Evolutionary conservation across 2,797 vertebrate species (phyloP).

Genomic region (Lagodon rhomboides): DNA sequence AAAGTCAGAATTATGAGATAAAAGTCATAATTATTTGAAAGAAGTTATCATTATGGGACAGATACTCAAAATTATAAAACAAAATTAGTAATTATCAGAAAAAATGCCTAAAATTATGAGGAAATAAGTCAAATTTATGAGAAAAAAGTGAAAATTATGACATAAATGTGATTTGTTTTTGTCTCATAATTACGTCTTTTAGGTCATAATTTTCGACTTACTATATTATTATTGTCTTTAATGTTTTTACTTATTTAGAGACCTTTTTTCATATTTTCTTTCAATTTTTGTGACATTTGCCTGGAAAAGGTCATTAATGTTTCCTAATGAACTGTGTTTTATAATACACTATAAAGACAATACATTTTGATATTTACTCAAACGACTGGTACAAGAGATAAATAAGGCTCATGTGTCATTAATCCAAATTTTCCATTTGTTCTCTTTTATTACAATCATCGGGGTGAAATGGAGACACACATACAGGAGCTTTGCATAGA

Average conservation of each 20-base stretch:
- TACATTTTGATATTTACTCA: neutral
- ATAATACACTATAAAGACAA: neutral
- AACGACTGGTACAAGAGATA: neutral
- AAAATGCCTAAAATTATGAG: too few species aligned
- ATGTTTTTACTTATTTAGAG: neutral
- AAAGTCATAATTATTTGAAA: too few species aligned
- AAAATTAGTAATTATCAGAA: too few species aligned
- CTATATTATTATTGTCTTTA: neutral
- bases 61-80: too few species aligned
- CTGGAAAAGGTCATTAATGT: neutral
- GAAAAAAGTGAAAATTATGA: too few species aligned
- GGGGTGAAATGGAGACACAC: slow-evolving; percentile 83
- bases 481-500: slow-evolving; percentile 87
- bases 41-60: too few species aligned
- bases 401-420: slow-evolving; percentile 53
- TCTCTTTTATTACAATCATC: slow-evolving; percentile 87
- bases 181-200: too few species aligned
- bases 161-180: too few species aligned
- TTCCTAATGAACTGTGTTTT: neutral
- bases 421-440: slow-evolving; percentile 76
- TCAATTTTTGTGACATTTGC: neutral
- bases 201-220: too few species aligned
- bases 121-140: too few species aligned
- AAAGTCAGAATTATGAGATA: too few species aligned
- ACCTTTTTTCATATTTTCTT: too few species aligned